A percentile compares a stretch with the other conserved stretches of the same genome.
Evolutionary conservation across 1,140 invertebrate genomes (phyloP).

Genomic region (Drosophila ercepeae): DNA sequence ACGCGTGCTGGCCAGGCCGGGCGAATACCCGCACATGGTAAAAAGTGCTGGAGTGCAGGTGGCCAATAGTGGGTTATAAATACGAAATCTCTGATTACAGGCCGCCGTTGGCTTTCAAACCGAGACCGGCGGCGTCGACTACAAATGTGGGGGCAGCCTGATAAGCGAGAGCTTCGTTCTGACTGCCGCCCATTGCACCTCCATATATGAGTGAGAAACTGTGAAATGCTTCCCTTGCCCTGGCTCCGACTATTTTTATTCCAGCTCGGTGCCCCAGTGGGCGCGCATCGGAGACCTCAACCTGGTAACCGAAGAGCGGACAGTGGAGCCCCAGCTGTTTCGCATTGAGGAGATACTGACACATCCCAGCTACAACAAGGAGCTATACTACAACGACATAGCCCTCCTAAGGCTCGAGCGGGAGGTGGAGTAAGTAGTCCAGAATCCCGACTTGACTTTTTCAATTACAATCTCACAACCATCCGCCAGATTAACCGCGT

Average conservation of each 20-base stretch:
- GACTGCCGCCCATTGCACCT: conserved; percentile 78
- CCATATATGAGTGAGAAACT: conserved; percentile 58
- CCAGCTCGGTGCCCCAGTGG: conserved; percentile 57
- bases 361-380: conserved; percentile 59
- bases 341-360: conserved; percentile 42
- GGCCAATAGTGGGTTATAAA: conserved; percentile 20
- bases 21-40: conserved; percentile 84
- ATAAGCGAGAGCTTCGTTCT: conserved; percentile 81
- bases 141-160: conserved; percentile 83
- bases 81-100: conserved; percentile 40
- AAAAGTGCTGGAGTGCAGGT: neutral
- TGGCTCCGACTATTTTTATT: conserved; percentile 1
- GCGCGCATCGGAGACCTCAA: conserved; percentile 74
- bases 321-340: conserved; percentile 47
- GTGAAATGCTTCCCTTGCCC: neutral
- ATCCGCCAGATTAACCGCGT: conserved; percentile 57
- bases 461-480: neutral
- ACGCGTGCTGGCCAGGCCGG: conserved; percentile 66
- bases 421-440: conserved; percentile 59
- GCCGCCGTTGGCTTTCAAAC: conserved; percentile 62
- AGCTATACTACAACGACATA: conserved; percentile 72
- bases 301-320: conserved; percentile 50
- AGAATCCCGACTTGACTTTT: neutral
- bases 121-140: conserved; percentile 49
- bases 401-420: conserved; percentile 52